Conservation (phyloP, 2,888 invertebrate species). For the Acanthoscelides obtectus region DNA sequence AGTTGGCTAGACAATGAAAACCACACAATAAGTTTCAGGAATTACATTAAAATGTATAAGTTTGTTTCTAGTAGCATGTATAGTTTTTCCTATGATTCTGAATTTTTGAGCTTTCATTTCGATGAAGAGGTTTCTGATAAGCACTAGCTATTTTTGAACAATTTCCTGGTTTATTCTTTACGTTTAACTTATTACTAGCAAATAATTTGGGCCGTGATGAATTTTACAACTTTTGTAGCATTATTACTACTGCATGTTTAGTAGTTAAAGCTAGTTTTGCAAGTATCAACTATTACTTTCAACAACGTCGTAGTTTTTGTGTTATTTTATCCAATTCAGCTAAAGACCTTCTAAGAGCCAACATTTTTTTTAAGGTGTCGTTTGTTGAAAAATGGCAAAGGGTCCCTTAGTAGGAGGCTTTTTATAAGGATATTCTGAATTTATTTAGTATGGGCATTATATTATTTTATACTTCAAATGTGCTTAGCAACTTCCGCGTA, state of each 20-base stretch:
- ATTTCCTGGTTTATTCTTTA: background rate
- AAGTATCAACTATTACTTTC: background rate
- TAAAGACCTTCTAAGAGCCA: background rate
- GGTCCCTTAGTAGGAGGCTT: background rate
- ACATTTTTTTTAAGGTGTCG: too few relatives aligned
- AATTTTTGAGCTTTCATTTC: too few relatives aligned
- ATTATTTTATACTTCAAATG: background rate
- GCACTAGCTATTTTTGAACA: background rate
- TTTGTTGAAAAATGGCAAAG: too few relatives aligned
- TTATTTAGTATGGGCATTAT: background rate
- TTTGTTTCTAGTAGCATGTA: too few relatives aligned
- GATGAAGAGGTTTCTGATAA: background rate
- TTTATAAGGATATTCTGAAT: too few relatives aligned
- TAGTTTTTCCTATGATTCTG: too few relatives aligned
- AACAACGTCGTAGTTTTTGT: conserved; percentile 1
- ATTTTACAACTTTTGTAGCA: background rate
- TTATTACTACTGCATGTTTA: conserved; percentile 2
- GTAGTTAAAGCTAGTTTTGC: background rate
- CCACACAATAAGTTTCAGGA: too few relatives aligned
- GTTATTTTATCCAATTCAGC: background rate
- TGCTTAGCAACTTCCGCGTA: background rate
- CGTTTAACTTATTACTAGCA: background rate
- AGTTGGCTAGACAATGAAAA: too few relatives aligned
- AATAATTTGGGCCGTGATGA: background rate
- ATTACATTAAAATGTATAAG: too few relatives aligned